Percentiles rank a stretch among this genome's conserved stretches.
phyloP scores from a whole-genome alignment of 2,888 invertebrate genomes.

The Xanthia icteritia region DNA sequence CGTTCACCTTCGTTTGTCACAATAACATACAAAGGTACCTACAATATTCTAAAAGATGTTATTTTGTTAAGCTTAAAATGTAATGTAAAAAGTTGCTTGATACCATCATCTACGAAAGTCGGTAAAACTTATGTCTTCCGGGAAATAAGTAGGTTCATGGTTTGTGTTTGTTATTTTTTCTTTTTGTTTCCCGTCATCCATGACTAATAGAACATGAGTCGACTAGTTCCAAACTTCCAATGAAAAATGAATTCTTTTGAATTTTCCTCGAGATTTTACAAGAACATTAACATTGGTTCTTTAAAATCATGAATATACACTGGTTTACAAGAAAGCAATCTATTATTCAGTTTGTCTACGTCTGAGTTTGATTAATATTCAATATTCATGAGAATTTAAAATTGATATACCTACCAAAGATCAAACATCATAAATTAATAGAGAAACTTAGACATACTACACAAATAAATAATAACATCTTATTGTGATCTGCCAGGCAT shows the following conservation, averaged over 20 bases:
- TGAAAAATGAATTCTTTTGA: slow-evolving; percentile 13
- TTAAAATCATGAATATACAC: slow-evolving; percentile 12
- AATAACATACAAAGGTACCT: too few relatives aligned
- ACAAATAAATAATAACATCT: background rate
- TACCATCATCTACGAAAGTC: background rate
- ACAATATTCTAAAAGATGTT: too few relatives aligned
- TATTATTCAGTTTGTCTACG: slow-evolving; percentile 6
- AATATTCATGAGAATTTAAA: slow-evolving; percentile 8
- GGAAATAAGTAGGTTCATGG: background rate
- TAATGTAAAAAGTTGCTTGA: background rate
- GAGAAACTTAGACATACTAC: background rate
- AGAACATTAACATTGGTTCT: slow-evolving; percentile 28
- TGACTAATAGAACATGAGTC: background rate
- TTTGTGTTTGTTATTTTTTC: background rate
- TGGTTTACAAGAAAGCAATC: slow-evolving; percentile 8
- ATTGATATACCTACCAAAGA: background rate
- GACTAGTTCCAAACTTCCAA: slow-evolving; percentile 7
- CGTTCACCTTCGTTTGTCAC: too few relatives aligned
- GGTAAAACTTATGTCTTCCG: background rate
- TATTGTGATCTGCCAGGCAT: background rate
- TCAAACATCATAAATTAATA: background rate
- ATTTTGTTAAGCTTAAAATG: slow-evolving; percentile 5
- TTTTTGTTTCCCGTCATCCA: background rate
- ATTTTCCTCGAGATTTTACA: slow-evolving; percentile 10
- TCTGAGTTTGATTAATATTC: slow-evolving; percentile 25